Percentiles rank a stretch among this genome's conserved stretches.
phyloP scores from a whole-genome alignment of 2,797 vertebrate species.

The Clarias pachynema region DNA sequence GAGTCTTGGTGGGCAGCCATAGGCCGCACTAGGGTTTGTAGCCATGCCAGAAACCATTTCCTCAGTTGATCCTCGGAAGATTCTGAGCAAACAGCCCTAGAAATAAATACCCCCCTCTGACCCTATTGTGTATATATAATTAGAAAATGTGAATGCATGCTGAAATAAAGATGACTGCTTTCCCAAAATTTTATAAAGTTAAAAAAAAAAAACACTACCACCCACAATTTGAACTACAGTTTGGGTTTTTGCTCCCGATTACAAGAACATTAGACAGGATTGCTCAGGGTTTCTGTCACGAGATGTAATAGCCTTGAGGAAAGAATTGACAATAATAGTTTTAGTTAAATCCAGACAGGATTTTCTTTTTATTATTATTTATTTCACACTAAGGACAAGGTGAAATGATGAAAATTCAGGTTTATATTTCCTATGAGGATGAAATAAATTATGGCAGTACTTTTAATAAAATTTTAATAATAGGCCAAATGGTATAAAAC shows the following conservation, averaged over 20 bases:
- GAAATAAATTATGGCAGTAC: neutral
- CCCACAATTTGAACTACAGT: conserved; percentile 60
- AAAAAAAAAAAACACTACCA: conserved; percentile 36
- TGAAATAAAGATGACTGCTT: conserved; percentile 73
- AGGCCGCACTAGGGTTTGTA: conserved; percentile 70
- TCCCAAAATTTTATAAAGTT: conserved; percentile 53
- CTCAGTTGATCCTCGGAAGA: conserved; percentile 61
- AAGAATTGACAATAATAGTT: conserved; percentile 45
- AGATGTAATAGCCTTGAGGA: conserved; percentile 38
- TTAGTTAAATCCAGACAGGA: conserved; percentile 36
- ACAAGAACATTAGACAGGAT: conserved; percentile 12
- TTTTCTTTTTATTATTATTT: neutral
- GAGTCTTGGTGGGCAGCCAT: conserved; percentile 66
- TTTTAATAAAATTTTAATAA: neutral
- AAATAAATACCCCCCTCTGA: conserved; percentile 63
- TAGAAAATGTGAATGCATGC: conserved; percentile 73
- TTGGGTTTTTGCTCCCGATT: conserved; percentile 39
- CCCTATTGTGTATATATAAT: conserved; percentile 69
- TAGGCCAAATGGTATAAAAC: neutral
- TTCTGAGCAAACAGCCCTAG: conserved; percentile 60
- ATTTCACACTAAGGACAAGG: neutral
- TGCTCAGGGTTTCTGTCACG: conserved; percentile 24
- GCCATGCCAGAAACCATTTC: conserved; percentile 71
- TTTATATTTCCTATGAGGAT: neutral
- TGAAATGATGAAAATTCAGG: neutral